Evolutionary conservation across 2,888 invertebrate species (phyloP), one percentile per base, ranked within the genome.

Genomic region (Meteorus cinctellus): DNA sequence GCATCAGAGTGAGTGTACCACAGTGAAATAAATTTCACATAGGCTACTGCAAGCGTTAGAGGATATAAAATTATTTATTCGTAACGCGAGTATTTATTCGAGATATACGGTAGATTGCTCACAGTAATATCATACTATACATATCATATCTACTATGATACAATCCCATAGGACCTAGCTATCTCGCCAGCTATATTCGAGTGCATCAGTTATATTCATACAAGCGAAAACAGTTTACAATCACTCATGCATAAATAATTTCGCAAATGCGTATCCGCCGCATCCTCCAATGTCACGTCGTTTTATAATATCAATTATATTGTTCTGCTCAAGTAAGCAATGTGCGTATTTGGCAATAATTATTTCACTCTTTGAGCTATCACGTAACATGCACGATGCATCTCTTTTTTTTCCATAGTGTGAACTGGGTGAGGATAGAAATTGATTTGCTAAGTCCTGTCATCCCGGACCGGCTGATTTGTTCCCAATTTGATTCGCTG

Each of bases 21-120:
- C n/a, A 19, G 34, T 16, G 66, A 65, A 66, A 73, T 65, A 73
- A 73, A 66, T 73, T 73, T 36, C 65, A 34, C 55, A 65, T 19
- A 29, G 27, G 27, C 31, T 36, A 19, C 2, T 24, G n/a, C 55
- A n/a, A 66, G 34, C 55, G 55, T 24, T 36, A 16, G 51, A 66
- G 19, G 65, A 66, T 73, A 66, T 73, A 19, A 73, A 66, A 66
- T 73, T 73, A 41, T 66, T 73, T 73, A 41, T 66, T 73, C 55
- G 65, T 66, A 41, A 36, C 36, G 6, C 10, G 24, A 59, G 5
- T 51, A 73, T 73, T 73, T 51, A 27, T 55, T 41, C 19, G 12
- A 60, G 12, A 31, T 63, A 63, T 63, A 63, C 63, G 31, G n/a
- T 48, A 48, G n/a, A 48, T 48, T 48, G 48, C 48, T 48, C 48